Base-by-base conservation (phyloP, 2,888 invertebrate genomes). In the Volucella inanis region DNA sequence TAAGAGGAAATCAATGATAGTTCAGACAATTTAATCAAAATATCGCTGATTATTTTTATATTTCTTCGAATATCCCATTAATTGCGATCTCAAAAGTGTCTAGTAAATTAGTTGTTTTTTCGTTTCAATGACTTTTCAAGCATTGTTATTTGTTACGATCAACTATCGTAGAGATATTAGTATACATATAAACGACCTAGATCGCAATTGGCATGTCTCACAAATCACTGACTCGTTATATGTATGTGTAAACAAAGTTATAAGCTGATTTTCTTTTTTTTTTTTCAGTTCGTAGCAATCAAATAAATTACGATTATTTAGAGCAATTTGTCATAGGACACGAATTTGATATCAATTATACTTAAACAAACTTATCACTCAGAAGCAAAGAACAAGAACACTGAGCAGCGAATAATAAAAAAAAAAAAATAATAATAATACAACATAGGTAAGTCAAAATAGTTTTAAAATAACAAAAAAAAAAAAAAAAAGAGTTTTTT, bases 281-380 rank as follows among this genome's bases (percentile, higher is more conserved):
- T 3, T 22, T 3, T 3, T 3, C 22, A 67, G 62, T 78, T 62
- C 74, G 70, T 75, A 61, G 83, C 79, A 79, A 84, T 84, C 79
- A 84, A 71, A 84, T 57, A 79, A 75, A 79, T 79, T 84, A 75
- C 75, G 74, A 74, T 79, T 84, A 84, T 84, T 84, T 79, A 70
- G 83, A 84, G 74, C 74, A 84, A 84, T 84, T 84, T 79, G 83
- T 84, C 83, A 79, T 79, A 84, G 74, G 74, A 70, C 79, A 75
- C 55, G 74, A 70, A 55, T 83, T 72, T 68, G 77, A 78, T 83
- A 83, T 77, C 78, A 83, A 78, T 59, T 57, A 52, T 45, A 76
- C 83, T 43, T 68, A 79, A 84, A 84, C 75, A 84, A 49, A 64
- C 74, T 84, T 84, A 84, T 84, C 83, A 78, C 70, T 71, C 43